Conservation (phyloP, 2,888 invertebrate genomes). For the Zele albiditarsus region DNA sequence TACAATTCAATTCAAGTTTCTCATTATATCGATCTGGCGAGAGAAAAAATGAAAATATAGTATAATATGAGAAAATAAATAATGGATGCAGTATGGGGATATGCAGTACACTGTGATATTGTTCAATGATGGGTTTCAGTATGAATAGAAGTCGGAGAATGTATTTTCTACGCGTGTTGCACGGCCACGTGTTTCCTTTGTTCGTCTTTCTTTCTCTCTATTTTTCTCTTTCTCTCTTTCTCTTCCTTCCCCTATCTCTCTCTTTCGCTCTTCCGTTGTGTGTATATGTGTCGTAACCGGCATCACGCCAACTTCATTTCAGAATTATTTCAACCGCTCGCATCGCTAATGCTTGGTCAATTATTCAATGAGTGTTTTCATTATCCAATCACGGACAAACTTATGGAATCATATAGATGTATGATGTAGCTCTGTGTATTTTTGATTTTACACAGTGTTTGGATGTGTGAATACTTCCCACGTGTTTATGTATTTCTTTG, state of each 20-base stretch:
- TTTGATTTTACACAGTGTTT: not conserved
- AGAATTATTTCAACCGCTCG: not conserved
- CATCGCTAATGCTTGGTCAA: not conserved
- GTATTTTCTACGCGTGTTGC: conserved; percentile 25
- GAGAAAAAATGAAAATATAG: not conserved
- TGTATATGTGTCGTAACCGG: conserved; percentile 2
- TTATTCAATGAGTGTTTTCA: conserved; percentile 1
- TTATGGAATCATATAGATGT: not conserved
- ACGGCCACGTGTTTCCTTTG: conserved; percentile 42
- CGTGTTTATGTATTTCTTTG: conserved; percentile 27
- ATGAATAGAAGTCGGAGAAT: not conserved
- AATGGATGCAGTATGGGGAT: not conserved
- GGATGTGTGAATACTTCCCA: not conserved
- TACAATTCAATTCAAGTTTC: not conserved
- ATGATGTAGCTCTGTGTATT: not conserved
- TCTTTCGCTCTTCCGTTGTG: not conserved
- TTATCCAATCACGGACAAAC: not conserved
- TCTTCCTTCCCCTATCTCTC: not conserved
- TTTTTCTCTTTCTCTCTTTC: conserved; percentile 9
- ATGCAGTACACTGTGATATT: not conserved
- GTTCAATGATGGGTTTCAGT: not conserved
- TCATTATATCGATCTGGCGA: not conserved
- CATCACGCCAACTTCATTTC: conserved; percentile 8
- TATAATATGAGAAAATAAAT: not conserved
- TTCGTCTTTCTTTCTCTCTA: conserved; percentile 23